phyloP scores from a whole-genome alignment of 2,113 vertebrate species.

The Clarias magur region DNA sequence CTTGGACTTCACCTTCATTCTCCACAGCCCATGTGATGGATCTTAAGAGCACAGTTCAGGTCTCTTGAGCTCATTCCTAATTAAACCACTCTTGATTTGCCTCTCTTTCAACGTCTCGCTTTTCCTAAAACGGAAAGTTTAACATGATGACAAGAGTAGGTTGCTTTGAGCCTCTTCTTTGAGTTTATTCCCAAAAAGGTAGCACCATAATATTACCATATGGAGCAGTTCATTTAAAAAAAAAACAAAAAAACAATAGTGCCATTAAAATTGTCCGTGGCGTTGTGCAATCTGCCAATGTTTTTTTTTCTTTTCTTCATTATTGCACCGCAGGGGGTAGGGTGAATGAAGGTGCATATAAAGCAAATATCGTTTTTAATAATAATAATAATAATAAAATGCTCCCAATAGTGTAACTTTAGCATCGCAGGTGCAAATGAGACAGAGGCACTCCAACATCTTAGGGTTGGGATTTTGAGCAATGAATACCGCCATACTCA shows the following conservation, averaged over 20 bases:
- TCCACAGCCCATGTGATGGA: slow-evolving; percentile 25
- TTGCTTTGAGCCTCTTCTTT: slow-evolving; percentile 55
- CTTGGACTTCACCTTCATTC: slow-evolving; percentile 36
- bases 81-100: slow-evolving; percentile 52
- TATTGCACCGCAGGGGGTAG: slow-evolving; percentile 38
- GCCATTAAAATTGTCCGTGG: slow-evolving; percentile 59
- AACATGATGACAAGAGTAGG: slow-evolving; percentile 44
- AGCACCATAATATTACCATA: slow-evolving; percentile 59
- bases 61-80: slow-evolving; percentile 32
- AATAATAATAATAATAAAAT: slow-evolving; percentile 45
- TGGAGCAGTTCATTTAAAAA: slow-evolving; percentile 52
- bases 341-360: slow-evolving; percentile 59
- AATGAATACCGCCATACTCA: slow-evolving; percentile 46
- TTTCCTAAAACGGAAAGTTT: slow-evolving; percentile 67
- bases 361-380: slow-evolving; percentile 48
- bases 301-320: slow-evolving; percentile 41
- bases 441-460: slow-evolving; percentile 39
- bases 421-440: slow-evolving; percentile 59
- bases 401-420: slow-evolving; percentile 54
- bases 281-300: slow-evolving; percentile 55
- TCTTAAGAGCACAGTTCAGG: slow-evolving; percentile 34
- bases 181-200: slow-evolving; percentile 59
- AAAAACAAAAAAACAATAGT: slow-evolving; percentile 58
- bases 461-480: slow-evolving; percentile 47
- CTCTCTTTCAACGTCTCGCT: slow-evolving; percentile 43